These are phyloP conservation scores for Lottia gigantea DNA, from an alignment of 2,888 invertebrate species.

Conservation along the genomic window DNA sequence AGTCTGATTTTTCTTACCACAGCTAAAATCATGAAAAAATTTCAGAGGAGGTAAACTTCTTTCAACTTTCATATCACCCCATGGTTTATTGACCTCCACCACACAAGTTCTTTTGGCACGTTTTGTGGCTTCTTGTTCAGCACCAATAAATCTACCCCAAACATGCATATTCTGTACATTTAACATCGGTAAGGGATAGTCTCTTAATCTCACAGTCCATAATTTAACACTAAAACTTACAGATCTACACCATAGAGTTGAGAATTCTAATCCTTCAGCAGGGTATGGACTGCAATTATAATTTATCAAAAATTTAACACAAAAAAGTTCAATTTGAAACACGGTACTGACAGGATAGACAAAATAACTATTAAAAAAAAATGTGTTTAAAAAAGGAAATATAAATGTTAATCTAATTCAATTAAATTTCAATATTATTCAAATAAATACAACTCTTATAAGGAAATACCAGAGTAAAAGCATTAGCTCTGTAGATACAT, in stretches of 20 bases:
- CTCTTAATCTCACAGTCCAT: constrained; percentile 90
- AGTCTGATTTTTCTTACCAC: constrained; percentile 69
- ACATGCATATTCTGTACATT: constrained; percentile 84
- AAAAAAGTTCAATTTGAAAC: too few species aligned
- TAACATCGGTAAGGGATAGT: constrained; percentile 94
- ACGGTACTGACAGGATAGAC: too few species aligned
- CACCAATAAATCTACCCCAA: constrained; percentile 91
- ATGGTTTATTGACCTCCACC: constrained; percentile 86
- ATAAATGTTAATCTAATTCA: too few species aligned
- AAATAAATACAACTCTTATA: not conserved
- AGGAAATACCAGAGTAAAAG: not conserved
- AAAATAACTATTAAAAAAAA: too few species aligned
- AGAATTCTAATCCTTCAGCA: constrained; percentile 87
- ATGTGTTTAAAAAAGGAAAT: too few species aligned
- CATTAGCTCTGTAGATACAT: too few species aligned
- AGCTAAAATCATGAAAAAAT: constrained; percentile 97
- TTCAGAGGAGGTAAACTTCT: constrained; percentile 92
- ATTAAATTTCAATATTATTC: not conserved
- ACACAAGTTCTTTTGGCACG: constrained; percentile 80
- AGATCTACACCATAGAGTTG: constrained; percentile 91
- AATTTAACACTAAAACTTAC: constrained; percentile 84
- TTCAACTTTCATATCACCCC: constrained; percentile 84
- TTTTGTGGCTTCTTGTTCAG: constrained; percentile 76
- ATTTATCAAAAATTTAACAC: not conserved
- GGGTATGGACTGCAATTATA: constrained; percentile 82